Evolutionary conservation across 2,113 vertebrate genomes (phyloP), one percentile per base, ranked within the genome.

Genomic region (Pachypanchax playfairii): DNA sequence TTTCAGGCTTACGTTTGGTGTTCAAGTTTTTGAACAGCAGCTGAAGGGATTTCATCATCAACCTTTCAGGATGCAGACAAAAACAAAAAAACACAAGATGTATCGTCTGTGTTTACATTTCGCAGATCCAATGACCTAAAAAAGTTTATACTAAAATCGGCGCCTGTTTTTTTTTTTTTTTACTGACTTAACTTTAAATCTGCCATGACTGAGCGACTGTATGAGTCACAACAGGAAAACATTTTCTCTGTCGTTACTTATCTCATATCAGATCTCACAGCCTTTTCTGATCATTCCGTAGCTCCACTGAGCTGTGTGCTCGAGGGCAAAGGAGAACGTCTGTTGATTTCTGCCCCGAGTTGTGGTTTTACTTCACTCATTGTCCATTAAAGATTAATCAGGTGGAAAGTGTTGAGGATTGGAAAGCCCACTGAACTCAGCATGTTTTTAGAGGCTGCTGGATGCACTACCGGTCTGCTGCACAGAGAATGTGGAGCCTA

Each of bases 381-480:
- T 64, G 48, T 54, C 80, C 55, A 83, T 82, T 80, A 87, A 83
- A 88, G 76, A 75, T 86, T 72, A 77, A 90, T 88, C 78, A 86
- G 75, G 77, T 24, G 53, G 51, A 87, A 82, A 70, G 55, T 54
- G 77, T 82, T 24, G 73, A 75, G 79, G 69, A 77, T 60, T 15
- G 15, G 62, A 62, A 47, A 76, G 70, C 66, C 62, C n/a, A 69
- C 22, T 54, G 70, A 84, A 68, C 67, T 35, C 36, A 0, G 59
- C 10, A 4, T 87, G 87, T 85, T 87, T 76, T 83, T 39, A 79
- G 65, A 85, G 81, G 64, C 67, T 49, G 64, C 61, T 55, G 70
- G 64, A 58, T 11, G 65, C 52, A 59, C 65, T 28, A 43, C 73
- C 59, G 80, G 64, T 71, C 76, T 56, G 46, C 42, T 52, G 78